Evolutionary conservation across 2,888 invertebrate species (phyloP).

Genomic region (Stenolophus ochropezus): DNA sequence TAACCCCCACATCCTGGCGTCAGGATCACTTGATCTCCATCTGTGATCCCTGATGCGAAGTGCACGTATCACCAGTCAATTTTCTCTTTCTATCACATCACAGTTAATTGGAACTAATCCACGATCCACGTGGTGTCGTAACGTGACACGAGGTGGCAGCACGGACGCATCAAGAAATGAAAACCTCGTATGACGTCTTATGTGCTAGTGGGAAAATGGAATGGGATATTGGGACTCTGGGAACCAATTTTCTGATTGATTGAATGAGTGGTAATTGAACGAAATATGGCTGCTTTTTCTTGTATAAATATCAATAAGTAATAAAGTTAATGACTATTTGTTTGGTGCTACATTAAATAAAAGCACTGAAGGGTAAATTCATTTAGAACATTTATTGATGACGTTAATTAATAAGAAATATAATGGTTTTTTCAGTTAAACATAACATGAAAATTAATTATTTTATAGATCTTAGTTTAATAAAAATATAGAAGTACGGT

Average conservation of each 20-base stretch:
- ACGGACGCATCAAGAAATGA: not conserved
- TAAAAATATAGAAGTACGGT: too few species aligned
- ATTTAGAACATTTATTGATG: too few species aligned
- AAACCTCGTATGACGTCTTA: not conserved
- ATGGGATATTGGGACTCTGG: not conserved
- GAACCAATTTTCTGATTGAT: not conserved
- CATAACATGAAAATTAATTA: too few species aligned
- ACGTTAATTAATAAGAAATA: too few species aligned
- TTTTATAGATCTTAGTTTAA: too few species aligned
- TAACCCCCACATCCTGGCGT: slow-evolving; percentile 16
- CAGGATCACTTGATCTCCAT: slow-evolving; percentile 16
- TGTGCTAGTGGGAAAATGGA: not conserved
- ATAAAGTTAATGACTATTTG: not conserved
- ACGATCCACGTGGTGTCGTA: not conserved
- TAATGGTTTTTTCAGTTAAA: too few species aligned
- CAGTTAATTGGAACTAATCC: slow-evolving; percentile 48
- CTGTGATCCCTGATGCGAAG: not conserved
- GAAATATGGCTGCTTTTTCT: not conserved
- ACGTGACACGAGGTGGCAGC: not conserved
- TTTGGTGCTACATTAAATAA: too few species aligned
- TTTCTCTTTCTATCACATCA: slow-evolving; percentile 40
- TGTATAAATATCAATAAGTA: not conserved
- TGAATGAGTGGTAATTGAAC: not conserved
- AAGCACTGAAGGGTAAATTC: too few species aligned
- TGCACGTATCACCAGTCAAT: slow-evolving; percentile 19